phyloP scores from a whole-genome alignment of 1,140 invertebrate species.

The Drosophila parvula region DNA sequence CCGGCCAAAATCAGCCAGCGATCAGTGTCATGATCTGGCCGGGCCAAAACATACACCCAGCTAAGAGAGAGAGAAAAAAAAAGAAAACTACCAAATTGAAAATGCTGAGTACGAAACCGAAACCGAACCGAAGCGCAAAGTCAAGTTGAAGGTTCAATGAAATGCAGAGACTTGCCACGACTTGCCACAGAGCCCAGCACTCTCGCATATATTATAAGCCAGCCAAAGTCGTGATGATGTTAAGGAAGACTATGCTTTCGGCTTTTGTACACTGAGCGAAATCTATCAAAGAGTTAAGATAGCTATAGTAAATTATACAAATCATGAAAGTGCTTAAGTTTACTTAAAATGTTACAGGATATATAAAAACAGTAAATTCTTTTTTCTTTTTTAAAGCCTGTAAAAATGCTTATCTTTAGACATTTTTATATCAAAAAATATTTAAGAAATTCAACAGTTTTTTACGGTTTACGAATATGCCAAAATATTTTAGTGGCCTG shows the following conservation, averaged over 20 bases:
- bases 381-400: not conserved
- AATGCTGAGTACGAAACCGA: constrained; percentile 49
- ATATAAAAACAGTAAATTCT: not conserved
- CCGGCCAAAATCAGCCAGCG: constrained; percentile 54
- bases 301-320: too few species aligned
- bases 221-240: constrained; percentile 76
- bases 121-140: constrained; percentile 46
- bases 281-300: rapidly evolving
- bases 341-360: not conserved
- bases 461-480: constrained; percentile 46
- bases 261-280: constrained; percentile 20
- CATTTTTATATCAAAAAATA: not conserved
- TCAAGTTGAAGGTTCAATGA: constrained; percentile 83
- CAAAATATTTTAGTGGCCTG: constrained; percentile 64
- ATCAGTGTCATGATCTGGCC: constrained; percentile 78
- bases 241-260: constrained; percentile 55
- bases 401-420: not conserved
- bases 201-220: constrained; percentile 77
- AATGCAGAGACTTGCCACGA: constrained; percentile 68
- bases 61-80: not conserved
- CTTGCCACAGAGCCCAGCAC: constrained; percentile 48
- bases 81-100: constrained; percentile 65
- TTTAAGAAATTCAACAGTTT: not conserved
- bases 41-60: constrained; percentile 20
- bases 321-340: rapidly evolving